phyloP scores from a whole-genome alignment of 1,140 invertebrate species.

The Drosophila eugracilis region DNA sequence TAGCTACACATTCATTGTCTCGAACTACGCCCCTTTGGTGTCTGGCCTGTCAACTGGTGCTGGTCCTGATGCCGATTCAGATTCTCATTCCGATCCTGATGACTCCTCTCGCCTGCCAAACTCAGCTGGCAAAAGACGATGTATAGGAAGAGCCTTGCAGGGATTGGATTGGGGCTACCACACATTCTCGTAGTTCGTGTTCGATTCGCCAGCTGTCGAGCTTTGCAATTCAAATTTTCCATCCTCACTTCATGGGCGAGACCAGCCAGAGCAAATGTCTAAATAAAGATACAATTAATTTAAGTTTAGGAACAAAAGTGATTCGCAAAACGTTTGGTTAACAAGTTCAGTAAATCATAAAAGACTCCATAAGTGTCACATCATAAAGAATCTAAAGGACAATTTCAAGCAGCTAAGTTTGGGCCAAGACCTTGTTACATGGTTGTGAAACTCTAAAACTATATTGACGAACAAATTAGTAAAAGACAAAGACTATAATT shows the following conservation, averaged over 20 bases:
- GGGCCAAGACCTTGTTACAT: no score
- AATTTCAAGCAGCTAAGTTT: no score
- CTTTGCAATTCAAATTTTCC: constrained; percentile 76
- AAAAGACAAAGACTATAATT: not conserved
- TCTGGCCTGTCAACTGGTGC: constrained; percentile 68
- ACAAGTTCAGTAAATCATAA: no score
- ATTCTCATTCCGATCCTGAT: constrained; percentile 8
- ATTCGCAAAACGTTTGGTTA: no score
- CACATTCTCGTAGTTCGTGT: constrained; percentile 23
- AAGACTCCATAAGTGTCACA: no score
- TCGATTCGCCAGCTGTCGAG: constrained; percentile 43
- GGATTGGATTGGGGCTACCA: constrained; percentile 8
- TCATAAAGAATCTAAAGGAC: no score
- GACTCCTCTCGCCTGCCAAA: constrained; percentile 22
- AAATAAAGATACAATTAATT: constrained; percentile 25
- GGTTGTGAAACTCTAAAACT: not conserved
- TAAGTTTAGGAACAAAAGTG: not conserved
- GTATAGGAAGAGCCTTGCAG: constrained; percentile 1
- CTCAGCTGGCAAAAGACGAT: constrained; percentile 33
- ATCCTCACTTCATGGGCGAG: not conserved
- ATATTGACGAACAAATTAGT: not conserved
- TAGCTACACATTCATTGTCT: constrained; percentile 57
- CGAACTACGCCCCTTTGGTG: constrained; percentile 76
- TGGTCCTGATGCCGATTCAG: constrained; percentile 7
- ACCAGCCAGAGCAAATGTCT: constrained; percentile 16